Base-by-base conservation (phyloP, 2,113 vertebrate species). In the Triplophysa siluroides region DNA sequence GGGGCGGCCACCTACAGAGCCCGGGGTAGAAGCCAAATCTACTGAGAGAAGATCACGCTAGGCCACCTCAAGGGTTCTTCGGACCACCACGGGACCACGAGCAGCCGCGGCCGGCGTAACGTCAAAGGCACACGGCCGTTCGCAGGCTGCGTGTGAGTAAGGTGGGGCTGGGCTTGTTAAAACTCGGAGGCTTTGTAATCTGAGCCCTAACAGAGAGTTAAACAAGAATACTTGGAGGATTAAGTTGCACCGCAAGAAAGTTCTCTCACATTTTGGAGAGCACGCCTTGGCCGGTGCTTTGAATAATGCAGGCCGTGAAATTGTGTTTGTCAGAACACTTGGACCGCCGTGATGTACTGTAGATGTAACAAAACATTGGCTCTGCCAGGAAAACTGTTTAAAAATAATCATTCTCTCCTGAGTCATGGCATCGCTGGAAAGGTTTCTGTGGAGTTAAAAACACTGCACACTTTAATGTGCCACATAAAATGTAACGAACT, bases 401-500 rank as follows among this genome's bases (percentile, higher is more conserved):
- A 72, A 68, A 52, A 23, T 58, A 58, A 68, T 78, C 73, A 45
- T 12, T 18, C 21, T 63, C 56, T 78, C 43, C 8, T 68, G 47
- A 74, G 52, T 74, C 33, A 60, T 26, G 43, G n/a, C 26, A 38
- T 52, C 13, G 45, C 8, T 38, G 63, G 66, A 64, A 26, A 78
- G 70, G 33, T 63, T 47, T 47, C 19, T 38, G 54, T 62, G 62
- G 9, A 79, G 13, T 23, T 52, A n/a, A 21, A 63, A 38, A 79
- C 67, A 60, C 61, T 79, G 38, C 8, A 16, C 54, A 61, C 54
- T 60, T 61, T 60, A 60, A 83, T 76, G 56, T 33, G 38, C 64
- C 83, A 80, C 62, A 87, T 87, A 83, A 85, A 87, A 82, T 38
- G 16, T 21, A 71, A 82, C 23, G 68, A 23, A 66, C 61, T 79